phyloP scores from a whole-genome alignment of 2,797 vertebrate species.

The Malacoraja senta region DNA sequence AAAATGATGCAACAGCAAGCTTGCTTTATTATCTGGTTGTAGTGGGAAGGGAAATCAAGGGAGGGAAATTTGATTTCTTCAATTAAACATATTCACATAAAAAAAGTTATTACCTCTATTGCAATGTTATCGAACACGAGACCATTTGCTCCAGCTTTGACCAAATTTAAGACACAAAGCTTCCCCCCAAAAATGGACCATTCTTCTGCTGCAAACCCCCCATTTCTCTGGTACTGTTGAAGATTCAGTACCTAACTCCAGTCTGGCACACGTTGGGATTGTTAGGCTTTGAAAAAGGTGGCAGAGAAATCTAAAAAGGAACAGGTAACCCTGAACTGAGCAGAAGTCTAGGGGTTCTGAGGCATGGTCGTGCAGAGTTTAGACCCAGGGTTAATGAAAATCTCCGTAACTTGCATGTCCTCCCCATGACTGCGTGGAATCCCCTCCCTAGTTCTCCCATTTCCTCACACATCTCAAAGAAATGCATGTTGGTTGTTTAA shows the following conservation, averaged over 20 bases:
- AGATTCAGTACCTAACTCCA: background rate
- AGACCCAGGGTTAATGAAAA: no score
- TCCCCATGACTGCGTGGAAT: no score
- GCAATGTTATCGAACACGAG: background rate
- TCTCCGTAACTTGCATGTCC: no score
- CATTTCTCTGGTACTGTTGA: background rate
- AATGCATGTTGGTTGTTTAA: no score
- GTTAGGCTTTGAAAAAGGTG: background rate
- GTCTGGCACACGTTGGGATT: background rate
- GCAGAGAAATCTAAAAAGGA: background rate
- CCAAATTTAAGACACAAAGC: background rate
- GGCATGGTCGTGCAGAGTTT: no score
- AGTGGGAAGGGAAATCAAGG: background rate
- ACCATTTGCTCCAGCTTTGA: background rate
- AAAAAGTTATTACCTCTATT: background rate
- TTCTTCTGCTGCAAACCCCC: background rate
- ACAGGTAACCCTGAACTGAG: background rate
- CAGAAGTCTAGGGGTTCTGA: background rate
- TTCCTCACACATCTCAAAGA: no score
- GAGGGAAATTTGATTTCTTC: background rate
- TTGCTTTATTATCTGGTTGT: background rate
- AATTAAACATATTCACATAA: background rate
- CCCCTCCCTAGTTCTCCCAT: no score
- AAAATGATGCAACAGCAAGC: background rate
- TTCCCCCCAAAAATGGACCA: background rate